Evolutionary conservation across 1,140 invertebrate genomes (phyloP).

Genomic region (Rhyacophila brunnea): DNA sequence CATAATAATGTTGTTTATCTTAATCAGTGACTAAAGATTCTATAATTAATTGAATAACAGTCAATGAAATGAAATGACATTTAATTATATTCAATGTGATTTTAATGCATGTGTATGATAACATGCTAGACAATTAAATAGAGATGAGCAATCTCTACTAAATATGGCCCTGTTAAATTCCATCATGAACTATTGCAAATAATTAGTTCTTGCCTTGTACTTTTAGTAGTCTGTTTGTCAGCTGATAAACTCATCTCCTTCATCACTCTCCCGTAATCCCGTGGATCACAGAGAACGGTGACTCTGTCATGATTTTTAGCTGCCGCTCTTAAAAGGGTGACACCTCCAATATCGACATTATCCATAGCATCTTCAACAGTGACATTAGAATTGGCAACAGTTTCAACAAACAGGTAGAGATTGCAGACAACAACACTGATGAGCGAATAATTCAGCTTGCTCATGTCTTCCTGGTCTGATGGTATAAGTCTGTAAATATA

Average conservation of each 20-base stretch:
- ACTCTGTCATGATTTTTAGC: constrained; percentile 98
- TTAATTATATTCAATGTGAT: too few relatives aligned
- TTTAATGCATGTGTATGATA: too few relatives aligned
- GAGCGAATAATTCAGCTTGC: constrained; percentile 70
- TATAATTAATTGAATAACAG: too few relatives aligned
- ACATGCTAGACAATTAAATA: too few relatives aligned
- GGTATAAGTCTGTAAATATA: constrained; percentile 60
- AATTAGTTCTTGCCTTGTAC: constrained; percentile 64
- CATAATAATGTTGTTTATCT: too few relatives aligned
- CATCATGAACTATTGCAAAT: too few relatives aligned
- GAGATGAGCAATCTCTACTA: too few relatives aligned
- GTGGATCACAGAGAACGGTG: constrained; percentile 90
- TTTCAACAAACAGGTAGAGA: constrained; percentile 94
- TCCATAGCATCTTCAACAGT: constrained; percentile 90
- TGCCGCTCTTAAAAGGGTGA: constrained; percentile 90
- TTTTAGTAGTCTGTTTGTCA: constrained; percentile 63
- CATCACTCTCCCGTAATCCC: constrained; percentile 80
- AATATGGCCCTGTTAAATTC: too few relatives aligned
- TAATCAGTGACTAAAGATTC: too few relatives aligned
- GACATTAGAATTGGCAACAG: constrained; percentile 78
- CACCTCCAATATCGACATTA: constrained; percentile 96
- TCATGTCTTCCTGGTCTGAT: constrained; percentile 81
- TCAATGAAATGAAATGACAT: too few relatives aligned
- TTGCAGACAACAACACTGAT: constrained; percentile 91
- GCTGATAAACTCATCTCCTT: constrained; percentile 66